Base-by-base conservation (phyloP, 2,888 invertebrate species). In the Alentia gelatinosa region DNA sequence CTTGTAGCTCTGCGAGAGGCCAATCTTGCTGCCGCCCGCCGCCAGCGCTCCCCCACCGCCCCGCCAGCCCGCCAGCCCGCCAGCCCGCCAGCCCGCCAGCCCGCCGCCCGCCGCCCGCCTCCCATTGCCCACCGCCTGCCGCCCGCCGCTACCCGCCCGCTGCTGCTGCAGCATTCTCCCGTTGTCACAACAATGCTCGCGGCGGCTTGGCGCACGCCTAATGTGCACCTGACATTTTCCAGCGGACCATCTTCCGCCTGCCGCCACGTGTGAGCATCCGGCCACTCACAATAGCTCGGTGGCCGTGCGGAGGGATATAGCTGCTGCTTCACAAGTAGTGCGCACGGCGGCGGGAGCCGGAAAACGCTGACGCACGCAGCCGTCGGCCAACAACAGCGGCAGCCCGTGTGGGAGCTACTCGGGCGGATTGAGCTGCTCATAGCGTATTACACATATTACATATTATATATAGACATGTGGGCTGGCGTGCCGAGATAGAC, bases 231-330 rank as follows among this genome's bases (percentile, higher is more conserved):
- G 68, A 68, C 68, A 68, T 68, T 68, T 68, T 3, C 4, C 68
- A 30, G 68, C 68, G 30, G 68, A 68, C 68, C 68, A 68, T 68
- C 68, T 68, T 56, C 56, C 56, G 56, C 56, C 12, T n/a, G 56
- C 19, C n/a, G 68, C n/a, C 68, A 30, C 68, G 68, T 30, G 68
- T 68, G 68, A 68, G 68, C 68, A 68, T 68, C 68, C 68, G 68
- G 68, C 68, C 33, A n/a, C 68, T 68, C 68, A 68, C 68, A 68
- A 68, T 68, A 68, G 68, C 68, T 68, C 68, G 1, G 47, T 19
- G 47, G 47, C 47, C 9, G 9, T 12, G 68, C 68, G 68, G n/a
- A 68, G 68, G 68, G 15, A 68, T 68, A 68, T 68, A 56, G 56
- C 68, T 4, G 56, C 68, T 4, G 68, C 33, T 1, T 68, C 30